These are phyloP conservation scores for Leptopilina syphax DNA, from an alignment of 2,888 invertebrate species.

Conservation along the genomic window DNA sequence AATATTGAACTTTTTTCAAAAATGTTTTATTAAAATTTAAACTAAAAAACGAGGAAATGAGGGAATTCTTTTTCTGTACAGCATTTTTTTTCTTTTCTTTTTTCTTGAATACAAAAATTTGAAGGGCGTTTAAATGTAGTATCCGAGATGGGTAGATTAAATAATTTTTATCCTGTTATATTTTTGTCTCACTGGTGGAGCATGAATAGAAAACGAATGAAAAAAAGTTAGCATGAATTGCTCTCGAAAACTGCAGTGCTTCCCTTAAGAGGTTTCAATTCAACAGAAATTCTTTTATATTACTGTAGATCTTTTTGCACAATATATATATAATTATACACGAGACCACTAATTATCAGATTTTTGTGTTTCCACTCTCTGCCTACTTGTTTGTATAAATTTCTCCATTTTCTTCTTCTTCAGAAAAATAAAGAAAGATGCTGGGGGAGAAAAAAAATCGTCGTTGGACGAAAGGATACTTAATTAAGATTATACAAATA, in stretches of 20 bases:
- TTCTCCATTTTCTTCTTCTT: too few species aligned
- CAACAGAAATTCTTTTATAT: constrained; percentile 40
- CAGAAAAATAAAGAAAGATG: background rate
- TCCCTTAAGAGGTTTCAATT: constrained; percentile 7
- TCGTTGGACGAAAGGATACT: background rate
- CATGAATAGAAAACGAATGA: constrained; percentile 38
- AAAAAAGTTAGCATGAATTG: constrained; percentile 35
- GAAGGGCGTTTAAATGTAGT: background rate
- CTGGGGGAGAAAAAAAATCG: background rate
- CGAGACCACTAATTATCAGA: constrained; percentile 68
- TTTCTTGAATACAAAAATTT: background rate
- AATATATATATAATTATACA: constrained; percentile 64
- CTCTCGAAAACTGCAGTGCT: constrained; percentile 30
- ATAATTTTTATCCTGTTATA: background rate
- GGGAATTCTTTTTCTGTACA: background rate
- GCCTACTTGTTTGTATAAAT: constrained; percentile 12
- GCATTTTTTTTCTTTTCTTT: background rate
- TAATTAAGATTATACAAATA: background rate
- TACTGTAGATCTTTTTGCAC: constrained; percentile 53
- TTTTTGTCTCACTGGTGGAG: constrained; percentile 2
- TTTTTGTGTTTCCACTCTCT: constrained; percentile 41
- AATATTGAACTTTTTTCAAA: too few species aligned
- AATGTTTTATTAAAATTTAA: too few species aligned
- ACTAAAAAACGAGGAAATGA: too few species aligned
- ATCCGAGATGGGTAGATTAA: background rate